Percentiles rank a stretch among this genome's conserved stretches.
Conservation (phyloP, 2,113 vertebrate genomes). For the Artemisiospiza belli region DNA sequence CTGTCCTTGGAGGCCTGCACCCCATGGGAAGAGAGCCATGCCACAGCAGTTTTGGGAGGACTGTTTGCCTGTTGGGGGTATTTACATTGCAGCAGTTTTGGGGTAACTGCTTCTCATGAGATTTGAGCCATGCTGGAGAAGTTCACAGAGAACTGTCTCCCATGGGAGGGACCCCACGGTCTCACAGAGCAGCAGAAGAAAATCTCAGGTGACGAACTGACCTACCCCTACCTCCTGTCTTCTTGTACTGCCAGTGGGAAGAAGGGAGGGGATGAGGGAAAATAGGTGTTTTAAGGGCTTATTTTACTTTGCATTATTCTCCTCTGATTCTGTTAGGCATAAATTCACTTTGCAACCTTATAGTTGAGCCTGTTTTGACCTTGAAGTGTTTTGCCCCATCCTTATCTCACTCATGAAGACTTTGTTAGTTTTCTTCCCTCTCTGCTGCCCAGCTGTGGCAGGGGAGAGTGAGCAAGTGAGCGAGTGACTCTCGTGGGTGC, state of each 20-base stretch:
- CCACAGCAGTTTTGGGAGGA: background rate
- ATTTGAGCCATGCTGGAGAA: fast-evolving
- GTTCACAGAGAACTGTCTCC: too few relatives aligned
- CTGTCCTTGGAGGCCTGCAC: too few relatives aligned
- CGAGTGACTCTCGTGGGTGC: fast-evolving
- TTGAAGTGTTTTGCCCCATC: background rate
- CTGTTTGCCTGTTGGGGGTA: too few relatives aligned
- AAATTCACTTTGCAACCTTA: background rate
- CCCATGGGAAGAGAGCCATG: too few relatives aligned
- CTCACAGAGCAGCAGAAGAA: background rate
- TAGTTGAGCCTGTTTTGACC: background rate
- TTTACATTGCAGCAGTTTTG: background rate
- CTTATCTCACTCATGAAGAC: background rate
- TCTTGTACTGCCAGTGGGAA: too few relatives aligned
- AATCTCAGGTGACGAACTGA: background rate
- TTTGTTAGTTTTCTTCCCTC: background rate
- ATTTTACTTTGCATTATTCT: background rate
- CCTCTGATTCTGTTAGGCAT: background rate
- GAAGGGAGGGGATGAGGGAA: background rate
- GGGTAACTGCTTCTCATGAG: background rate
- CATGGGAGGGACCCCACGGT: fast-evolving
- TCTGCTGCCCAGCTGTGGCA: background rate
- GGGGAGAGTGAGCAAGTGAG: fast-evolving
- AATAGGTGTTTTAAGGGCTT: background rate
- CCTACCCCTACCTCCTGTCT: fast-evolving